A percentile compares a stretch with the other conserved stretches of the same genome.
Conservation (phyloP, 2,113 vertebrate species). For the Colinus virginianus region DNA sequence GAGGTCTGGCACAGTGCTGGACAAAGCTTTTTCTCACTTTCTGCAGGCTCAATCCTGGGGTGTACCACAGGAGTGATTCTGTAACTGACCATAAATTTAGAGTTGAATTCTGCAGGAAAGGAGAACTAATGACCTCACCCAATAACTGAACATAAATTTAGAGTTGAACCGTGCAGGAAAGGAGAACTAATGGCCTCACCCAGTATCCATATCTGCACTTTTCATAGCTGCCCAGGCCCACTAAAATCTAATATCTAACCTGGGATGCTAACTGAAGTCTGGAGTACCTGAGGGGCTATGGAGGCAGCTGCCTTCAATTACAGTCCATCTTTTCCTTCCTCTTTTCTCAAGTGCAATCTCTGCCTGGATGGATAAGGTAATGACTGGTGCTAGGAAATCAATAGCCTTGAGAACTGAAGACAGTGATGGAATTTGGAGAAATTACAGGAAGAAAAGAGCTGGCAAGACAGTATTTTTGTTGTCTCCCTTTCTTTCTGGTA, state of each 20-base stretch:
- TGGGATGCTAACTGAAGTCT: not conserved
- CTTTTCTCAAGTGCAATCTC: conserved; percentile 4
- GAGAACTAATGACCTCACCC: not conserved
- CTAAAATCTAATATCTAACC: not conserved
- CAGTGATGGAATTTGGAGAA: not conserved
- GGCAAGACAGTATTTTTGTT: not conserved
- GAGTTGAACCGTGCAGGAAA: not conserved
- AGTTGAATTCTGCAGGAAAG: not conserved
- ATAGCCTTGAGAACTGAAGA: not conserved
- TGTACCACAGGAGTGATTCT: not conserved
- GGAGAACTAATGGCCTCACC: not conserved
- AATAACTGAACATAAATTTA: not conserved
- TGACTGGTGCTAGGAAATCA: not conserved
- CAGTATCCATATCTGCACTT: not conserved
- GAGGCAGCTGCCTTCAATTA: not conserved
- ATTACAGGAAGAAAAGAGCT: not conserved
- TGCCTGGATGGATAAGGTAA: not conserved
- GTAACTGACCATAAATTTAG: not conserved
- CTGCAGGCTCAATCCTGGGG: not conserved
- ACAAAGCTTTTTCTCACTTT: not conserved
- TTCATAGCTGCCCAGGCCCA: not conserved
- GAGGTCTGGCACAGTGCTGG: not conserved
- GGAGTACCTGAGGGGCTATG: not conserved
- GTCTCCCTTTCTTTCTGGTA: not conserved
- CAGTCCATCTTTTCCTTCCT: not conserved